Evolutionary conservation across 2,113 vertebrate genomes (phyloP).

Genomic region (Suncus etruscus): DNA sequence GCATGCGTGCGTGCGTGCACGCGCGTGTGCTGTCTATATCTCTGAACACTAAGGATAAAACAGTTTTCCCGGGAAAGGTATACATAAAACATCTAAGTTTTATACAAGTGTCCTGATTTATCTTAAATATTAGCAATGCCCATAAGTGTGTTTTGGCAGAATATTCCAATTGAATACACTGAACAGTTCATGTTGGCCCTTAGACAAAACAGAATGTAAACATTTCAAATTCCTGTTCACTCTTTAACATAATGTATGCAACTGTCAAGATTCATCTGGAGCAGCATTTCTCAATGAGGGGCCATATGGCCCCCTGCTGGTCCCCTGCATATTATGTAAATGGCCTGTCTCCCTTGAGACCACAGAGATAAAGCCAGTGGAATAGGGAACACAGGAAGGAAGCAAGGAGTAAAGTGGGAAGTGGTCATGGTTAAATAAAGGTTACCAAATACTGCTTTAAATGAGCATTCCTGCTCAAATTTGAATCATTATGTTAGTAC

Average conservation of each 20-base stretch:
- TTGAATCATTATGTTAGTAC: neutral
- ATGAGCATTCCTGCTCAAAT: neutral
- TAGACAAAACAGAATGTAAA: neutral
- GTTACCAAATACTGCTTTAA: neutral
- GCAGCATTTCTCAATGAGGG: too few species aligned
- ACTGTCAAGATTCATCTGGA: neutral
- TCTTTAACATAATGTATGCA: neutral
- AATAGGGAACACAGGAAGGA: too few species aligned
- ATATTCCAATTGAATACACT: neutral
- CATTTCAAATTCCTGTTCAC: neutral
- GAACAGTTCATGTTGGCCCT: neutral
- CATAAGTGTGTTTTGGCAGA: neutral
- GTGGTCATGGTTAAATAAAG: too few species aligned
- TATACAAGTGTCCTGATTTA: neutral
- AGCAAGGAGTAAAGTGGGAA: too few species aligned
- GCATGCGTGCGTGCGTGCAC: too few species aligned
- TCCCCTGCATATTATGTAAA: neutral
- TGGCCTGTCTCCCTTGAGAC: neutral
- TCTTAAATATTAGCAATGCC: neutral
- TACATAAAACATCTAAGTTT: neutral
- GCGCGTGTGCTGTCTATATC: too few species aligned
- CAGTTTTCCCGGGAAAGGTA: neutral
- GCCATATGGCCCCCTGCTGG: too few species aligned
- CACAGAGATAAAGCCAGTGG: too few species aligned
- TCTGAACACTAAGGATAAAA: neutral